These are phyloP conservation scores for Gila robusta DNA, from an alignment of 2,797 vertebrate species.

Conservation along the genomic window DNA sequence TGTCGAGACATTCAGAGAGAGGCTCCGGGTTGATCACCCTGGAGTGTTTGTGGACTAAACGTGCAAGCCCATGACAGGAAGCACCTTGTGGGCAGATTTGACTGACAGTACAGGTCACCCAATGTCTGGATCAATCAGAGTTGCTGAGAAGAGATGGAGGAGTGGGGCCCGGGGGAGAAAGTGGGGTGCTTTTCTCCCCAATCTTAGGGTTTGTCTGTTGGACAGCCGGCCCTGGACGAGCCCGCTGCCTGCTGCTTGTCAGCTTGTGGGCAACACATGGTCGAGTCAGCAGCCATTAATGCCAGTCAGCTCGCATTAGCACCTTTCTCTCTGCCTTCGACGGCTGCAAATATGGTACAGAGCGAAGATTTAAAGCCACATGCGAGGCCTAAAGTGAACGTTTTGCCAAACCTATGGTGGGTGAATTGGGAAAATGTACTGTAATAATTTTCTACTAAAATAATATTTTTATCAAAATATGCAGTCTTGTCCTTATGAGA, in stretches of 20 bases:
- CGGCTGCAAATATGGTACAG: conserved; percentile 17
- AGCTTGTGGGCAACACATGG: conserved; percentile 55
- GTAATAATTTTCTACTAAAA: background rate
- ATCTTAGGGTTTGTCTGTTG: conserved; percentile 30
- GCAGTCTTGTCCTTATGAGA: background rate
- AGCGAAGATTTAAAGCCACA: conserved; percentile 7
- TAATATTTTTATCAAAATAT: background rate
- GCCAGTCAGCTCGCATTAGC: conserved; percentile 61
- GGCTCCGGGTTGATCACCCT: background rate
- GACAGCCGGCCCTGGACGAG: conserved; percentile 32
- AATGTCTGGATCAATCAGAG: conserved; percentile 66
- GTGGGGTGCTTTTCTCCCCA: conserved; percentile 40
- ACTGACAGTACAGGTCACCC: conserved; percentile 63
- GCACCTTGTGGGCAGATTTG: conserved; percentile 57
- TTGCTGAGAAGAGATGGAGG: conserved; percentile 47
- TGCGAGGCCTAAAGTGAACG: background rate
- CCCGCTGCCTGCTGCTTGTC: conserved; percentile 51
- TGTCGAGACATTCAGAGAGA: conserved; percentile 12
- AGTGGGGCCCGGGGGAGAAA: conserved; percentile 40
- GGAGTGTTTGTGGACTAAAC: conserved; percentile 29
- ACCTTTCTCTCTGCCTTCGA: conserved; percentile 17
- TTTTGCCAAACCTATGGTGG: background rate
- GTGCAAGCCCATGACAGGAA: conserved; percentile 52
- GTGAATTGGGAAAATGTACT: background rate
- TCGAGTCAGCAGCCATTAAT: conserved; percentile 63